A percentile compares a stretch with the other conserved stretches of the same genome.
Evolutionary conservation across 2,888 invertebrate species (phyloP).

Genomic region (Priocnemis perturbator): DNA sequence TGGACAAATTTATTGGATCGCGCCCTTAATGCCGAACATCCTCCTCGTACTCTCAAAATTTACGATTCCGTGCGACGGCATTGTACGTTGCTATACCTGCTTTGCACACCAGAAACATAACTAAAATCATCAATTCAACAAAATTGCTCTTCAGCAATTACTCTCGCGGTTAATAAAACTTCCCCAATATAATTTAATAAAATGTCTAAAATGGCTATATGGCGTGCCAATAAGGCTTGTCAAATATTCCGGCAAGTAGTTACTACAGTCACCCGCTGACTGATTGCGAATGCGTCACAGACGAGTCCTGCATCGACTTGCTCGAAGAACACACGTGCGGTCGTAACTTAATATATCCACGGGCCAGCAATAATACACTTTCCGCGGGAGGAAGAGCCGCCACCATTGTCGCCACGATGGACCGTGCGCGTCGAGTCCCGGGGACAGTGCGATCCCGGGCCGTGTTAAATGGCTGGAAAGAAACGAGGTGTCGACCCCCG

Average conservation of each 20-base stretch:
- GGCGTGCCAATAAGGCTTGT: too few species aligned
- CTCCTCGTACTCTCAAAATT: conserved; percentile 37
- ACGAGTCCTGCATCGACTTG: too few species aligned
- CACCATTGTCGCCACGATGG: conserved; percentile 1
- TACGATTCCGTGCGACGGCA: background rate
- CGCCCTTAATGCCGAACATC: conserved; percentile 46
- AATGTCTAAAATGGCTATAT: too few species aligned
- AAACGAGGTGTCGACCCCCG: conserved; percentile 49
- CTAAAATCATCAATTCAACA: too few species aligned
- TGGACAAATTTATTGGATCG: conserved; percentile 58
- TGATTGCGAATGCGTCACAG: too few species aligned
- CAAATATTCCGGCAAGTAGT: too few species aligned
- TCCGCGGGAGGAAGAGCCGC: conserved; percentile 5
- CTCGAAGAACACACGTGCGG: conserved; percentile 1
- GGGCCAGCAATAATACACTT: conserved; percentile 23
- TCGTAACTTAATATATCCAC: conserved; percentile 17
- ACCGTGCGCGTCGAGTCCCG: conserved; percentile 7
- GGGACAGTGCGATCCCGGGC: conserved; percentile 20
- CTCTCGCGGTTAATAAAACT: too few species aligned
- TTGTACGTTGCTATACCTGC: too few species aligned
- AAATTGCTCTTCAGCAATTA: too few species aligned
- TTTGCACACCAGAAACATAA: too few species aligned
- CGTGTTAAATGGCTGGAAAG: conserved; percentile 60
- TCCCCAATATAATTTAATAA: too few species aligned
- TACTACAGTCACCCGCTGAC: too few species aligned